Conservation (phyloP, 2,888 invertebrate genomes). For the Drosophila neutralis region DNA sequence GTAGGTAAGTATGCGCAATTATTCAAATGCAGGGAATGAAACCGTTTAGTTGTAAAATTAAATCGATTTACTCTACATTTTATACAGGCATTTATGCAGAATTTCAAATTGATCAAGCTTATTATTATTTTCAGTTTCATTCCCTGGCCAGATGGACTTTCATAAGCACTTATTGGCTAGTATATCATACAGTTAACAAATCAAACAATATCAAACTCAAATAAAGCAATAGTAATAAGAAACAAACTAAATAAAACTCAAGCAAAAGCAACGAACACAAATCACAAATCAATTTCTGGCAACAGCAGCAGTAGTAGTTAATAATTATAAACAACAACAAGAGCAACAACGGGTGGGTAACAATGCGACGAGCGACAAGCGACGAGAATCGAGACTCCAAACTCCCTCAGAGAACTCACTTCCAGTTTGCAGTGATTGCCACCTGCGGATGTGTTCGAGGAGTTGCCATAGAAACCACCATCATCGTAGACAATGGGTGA, state of each 20-base stretch:
- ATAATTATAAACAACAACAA: constrained; percentile 6
- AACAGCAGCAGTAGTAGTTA: constrained; percentile 4
- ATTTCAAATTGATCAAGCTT: not conserved
- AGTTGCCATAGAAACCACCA: constrained; percentile 24
- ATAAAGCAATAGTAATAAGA: constrained; percentile 16
- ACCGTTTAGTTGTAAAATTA: constrained; percentile 8
- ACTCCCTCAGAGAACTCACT: constrained; percentile 73
- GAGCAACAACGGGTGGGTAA: not conserved
- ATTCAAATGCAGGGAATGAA: constrained; percentile 36
- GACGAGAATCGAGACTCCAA: constrained; percentile 2
- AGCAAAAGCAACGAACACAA: constrained; percentile 48
- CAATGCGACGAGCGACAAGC: not conserved
- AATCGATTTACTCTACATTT: not conserved
- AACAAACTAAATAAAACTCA: constrained; percentile 33
- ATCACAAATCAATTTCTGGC: constrained; percentile 50
- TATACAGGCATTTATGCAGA: not conserved
- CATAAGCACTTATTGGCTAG: constrained; percentile 1
- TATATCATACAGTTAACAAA: constrained; percentile 10
- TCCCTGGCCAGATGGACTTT: constrained; percentile 18
- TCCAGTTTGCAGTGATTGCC: constrained; percentile 75
- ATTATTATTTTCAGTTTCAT: constrained; percentile 27
- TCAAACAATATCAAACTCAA: not conserved
- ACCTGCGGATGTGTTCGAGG: constrained; percentile 25
- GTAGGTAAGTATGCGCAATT: constrained; percentile 6
- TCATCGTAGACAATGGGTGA: constrained; percentile 57